A percentile compares a stretch with the other conserved stretches of the same genome.
Conservation (phyloP, 2,888 invertebrate genomes). For the Lasioglossum leucozonium region DNA sequence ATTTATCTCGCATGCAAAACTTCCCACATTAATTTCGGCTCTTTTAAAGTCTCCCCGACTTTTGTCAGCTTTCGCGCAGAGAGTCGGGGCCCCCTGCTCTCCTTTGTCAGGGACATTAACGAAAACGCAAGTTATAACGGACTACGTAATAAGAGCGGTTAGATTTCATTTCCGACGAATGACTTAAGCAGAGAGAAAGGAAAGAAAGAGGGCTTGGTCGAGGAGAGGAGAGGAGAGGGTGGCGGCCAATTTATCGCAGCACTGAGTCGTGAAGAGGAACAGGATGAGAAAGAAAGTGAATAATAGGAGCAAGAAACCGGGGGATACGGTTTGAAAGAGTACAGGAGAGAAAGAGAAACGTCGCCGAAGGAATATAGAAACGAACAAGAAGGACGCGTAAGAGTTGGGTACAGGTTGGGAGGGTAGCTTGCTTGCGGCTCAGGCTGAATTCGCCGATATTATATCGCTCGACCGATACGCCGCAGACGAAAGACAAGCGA, state of each 20-base stretch:
- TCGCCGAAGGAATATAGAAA: neutral
- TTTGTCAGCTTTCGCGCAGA: constrained; percentile 33
- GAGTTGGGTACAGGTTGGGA: neutral
- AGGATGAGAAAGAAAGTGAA: constrained; percentile 39
- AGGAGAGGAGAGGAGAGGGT: constrained; percentile 28
- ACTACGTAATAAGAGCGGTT: constrained; percentile 64
- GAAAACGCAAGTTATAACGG: constrained; percentile 70
- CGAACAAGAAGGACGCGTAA: constrained; percentile 3
- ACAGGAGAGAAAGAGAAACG: constrained; percentile 12
- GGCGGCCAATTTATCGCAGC: constrained; percentile 65
- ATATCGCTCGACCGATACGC: constrained; percentile 47
- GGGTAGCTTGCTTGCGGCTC: neutral
- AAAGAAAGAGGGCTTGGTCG: constrained; percentile 6
- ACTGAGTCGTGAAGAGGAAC: constrained; percentile 38
- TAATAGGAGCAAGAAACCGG: constrained; percentile 39
- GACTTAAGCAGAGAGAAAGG: constrained; percentile 46
- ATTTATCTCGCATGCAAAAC: constrained; percentile 46
- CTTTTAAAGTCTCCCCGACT: constrained; percentile 37
- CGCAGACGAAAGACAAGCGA: constrained; percentile 4
- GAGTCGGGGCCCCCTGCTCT: neutral
- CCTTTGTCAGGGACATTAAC: constrained; percentile 60
- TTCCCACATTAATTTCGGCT: constrained; percentile 55
- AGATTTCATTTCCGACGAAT: constrained; percentile 52
- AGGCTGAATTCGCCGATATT: constrained; percentile 41
- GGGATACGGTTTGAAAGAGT: constrained; percentile 22